phyloP scores from a whole-genome alignment of 2,113 vertebrate species.

The Herpailurus yagouaroundi region DNA sequence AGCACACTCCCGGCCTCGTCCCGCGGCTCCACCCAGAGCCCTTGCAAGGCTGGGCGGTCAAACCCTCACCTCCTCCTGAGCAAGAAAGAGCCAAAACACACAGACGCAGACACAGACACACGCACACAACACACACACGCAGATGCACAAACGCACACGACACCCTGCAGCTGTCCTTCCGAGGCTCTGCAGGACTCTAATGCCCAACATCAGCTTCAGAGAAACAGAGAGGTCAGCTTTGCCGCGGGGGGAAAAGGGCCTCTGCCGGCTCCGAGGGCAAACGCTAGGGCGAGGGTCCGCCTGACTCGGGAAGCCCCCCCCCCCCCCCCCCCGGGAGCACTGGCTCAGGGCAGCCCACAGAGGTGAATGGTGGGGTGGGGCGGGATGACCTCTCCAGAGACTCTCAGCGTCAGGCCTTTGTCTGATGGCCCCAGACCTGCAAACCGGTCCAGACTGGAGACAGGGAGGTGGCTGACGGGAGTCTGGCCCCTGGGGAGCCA shows the following conservation, averaged over 20 bases:
- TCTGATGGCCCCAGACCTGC: neutral
- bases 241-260: neutral
- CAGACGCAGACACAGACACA: neutral
- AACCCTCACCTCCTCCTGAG: no score
- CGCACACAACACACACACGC: neutral
- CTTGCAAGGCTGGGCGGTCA: neutral
- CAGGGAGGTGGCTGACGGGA: neutral
- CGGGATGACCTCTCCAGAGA: neutral
- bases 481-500: neutral
- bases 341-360: neutral
- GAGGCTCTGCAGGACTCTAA: neutral
- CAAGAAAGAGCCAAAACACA: neutral
- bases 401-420: neutral
- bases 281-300: neutral
- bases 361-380: neutral
- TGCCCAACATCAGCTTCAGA: neutral
- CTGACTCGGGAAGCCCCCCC: neutral
- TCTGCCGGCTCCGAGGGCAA: rapidly evolving
- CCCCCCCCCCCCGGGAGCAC: rapidly evolving
- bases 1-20: no score
- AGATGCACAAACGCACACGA: neutral
- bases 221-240: neutral
- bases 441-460: neutral
- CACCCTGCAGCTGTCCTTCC: neutral
- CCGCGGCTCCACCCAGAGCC: neutral